phyloP scores from a whole-genome alignment of 1,140 invertebrate genomes.

The Periplaneta americana region DNA sequence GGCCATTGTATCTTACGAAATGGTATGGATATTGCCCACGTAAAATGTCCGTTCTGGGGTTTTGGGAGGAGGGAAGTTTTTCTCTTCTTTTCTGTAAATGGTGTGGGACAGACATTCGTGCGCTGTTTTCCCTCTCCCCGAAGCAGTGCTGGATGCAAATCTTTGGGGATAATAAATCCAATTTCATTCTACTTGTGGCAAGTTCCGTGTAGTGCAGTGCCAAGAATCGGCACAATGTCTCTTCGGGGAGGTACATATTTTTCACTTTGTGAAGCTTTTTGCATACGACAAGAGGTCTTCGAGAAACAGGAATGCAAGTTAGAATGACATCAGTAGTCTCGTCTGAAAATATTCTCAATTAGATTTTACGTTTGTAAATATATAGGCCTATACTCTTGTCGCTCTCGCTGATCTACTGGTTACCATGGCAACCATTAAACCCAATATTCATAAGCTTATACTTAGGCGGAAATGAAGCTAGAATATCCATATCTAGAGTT shows the following conservation, averaged over 20 bases:
- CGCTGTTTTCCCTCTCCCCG: neutral
- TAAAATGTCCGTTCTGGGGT: neutral
- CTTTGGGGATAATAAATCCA: neutral
- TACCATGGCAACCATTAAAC: too few relatives aligned
- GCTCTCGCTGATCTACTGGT: too few relatives aligned
- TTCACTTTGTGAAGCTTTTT: neutral
- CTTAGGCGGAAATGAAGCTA: too few relatives aligned
- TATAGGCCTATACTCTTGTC: too few relatives aligned
- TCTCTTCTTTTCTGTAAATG: neutral
- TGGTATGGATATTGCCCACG: conserved; percentile 5
- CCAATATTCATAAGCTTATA: too few relatives aligned
- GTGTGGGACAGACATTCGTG: neutral
- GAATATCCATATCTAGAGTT: too few relatives aligned
- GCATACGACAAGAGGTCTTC: neutral
- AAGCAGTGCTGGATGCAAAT: neutral
- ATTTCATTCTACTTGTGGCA: neutral
- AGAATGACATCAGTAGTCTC: too few relatives aligned
- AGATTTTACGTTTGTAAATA: too few relatives aligned
- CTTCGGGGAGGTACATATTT: neutral
- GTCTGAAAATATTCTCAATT: too few relatives aligned
- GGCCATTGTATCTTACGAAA: neutral
- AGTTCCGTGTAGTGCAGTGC: neutral
- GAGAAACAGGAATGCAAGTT: too few relatives aligned
- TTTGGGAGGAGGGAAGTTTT: neutral
- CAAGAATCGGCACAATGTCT: neutral